Evolutionary conservation across 2,888 invertebrate species (phyloP).

Genomic region (Plebejus argus): DNA sequence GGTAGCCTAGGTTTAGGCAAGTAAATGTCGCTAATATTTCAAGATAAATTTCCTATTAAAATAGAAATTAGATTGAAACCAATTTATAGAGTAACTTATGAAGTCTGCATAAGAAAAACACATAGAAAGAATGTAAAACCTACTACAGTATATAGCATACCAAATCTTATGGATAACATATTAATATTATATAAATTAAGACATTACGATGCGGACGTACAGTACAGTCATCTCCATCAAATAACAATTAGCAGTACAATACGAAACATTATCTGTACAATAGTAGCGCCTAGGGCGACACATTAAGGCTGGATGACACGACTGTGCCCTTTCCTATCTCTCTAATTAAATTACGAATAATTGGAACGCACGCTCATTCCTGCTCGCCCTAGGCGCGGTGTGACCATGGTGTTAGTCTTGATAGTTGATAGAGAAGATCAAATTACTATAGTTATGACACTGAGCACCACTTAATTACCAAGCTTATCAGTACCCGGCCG

Average conservation of each 20-base stretch:
- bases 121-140: no score
- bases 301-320: slow-evolving; percentile 57
- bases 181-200: no score
- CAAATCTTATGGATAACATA: neutral
- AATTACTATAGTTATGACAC: neutral
- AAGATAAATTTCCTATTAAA: no score
- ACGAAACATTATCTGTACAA: slow-evolving; percentile 68
- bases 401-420: neutral
- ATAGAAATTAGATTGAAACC: no score
- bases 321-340: slow-evolving; percentile 41
- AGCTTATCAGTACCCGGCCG: no score
- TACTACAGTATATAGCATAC: neutral
- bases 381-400: neutral
- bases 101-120: no score
- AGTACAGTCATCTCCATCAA: no score
- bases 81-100: no score
- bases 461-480: no score
- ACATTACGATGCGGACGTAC: no score
- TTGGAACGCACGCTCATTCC: slow-evolving; percentile 45
- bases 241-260: slow-evolving; percentile 56
- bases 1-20: no score
- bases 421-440: neutral
- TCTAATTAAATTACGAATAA: slow-evolving; percentile 63
- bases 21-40: no score
- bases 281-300: slow-evolving; percentile 60